phyloP scores from a whole-genome alignment of 1,140 invertebrate species.

The Drosophila lacteicornis region DNA sequence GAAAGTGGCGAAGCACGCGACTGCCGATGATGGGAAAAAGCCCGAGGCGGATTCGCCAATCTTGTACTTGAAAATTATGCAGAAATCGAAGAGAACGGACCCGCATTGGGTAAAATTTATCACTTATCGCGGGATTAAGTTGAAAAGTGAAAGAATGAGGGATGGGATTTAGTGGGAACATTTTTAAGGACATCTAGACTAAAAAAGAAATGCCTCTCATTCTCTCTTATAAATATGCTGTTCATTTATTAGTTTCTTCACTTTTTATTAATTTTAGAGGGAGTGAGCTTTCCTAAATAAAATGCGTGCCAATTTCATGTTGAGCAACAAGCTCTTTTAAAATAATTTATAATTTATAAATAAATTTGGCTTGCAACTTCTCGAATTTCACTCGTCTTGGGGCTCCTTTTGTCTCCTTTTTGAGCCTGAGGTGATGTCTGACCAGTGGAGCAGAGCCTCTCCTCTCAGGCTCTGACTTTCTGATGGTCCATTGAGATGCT shows the following conservation, averaged over 20 bases:
- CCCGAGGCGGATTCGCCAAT: slow-evolving; percentile 45
- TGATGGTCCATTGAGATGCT: slow-evolving; percentile 35
- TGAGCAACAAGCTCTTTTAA: not conserved
- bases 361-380: not conserved
- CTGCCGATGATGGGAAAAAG: slow-evolving; percentile 59
- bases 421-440: slow-evolving; percentile 37
- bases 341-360: slow-evolving; percentile 5
- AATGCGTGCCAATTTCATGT: not conserved
- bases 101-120: slow-evolving; percentile 53
- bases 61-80: slow-evolving; percentile 53
- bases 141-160: not conserved
- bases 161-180: not conserved
- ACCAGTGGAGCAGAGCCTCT: slow-evolving; percentile 42
- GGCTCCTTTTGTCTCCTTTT: slow-evolving; percentile 22
- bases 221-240: not conserved
- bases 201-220: not conserved
- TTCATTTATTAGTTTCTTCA: too few species aligned
- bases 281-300: too few species aligned
- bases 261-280: too few species aligned
- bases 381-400: not conserved
- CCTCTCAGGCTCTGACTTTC: slow-evolving; percentile 41
- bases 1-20: slow-evolving; percentile 28
- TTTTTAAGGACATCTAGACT: not conserved
- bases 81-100: slow-evolving; percentile 33
- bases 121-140: not conserved